phyloP scores from a whole-genome alignment of 2,797 vertebrate species.

The Botia almorhae region DNA sequence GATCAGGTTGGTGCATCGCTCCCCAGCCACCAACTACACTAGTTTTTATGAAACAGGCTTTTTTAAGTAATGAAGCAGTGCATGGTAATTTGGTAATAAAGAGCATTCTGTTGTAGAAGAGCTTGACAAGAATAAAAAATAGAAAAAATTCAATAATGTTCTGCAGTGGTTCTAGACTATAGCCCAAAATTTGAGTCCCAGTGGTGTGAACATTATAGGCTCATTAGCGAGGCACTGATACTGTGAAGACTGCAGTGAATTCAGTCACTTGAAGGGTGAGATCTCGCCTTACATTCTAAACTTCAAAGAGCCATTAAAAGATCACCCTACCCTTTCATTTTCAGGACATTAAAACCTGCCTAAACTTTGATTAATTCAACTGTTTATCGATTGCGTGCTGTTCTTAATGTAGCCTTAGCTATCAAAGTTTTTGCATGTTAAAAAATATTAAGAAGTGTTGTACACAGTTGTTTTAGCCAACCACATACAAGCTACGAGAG shows the following conservation, averaged over 20 bases:
- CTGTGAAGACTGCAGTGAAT: constrained; percentile 7
- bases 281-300: background rate
- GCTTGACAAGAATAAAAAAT: background rate
- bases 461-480: no score
- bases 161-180: background rate
- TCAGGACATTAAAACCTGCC: background rate
- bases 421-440: no score
- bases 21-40: background rate
- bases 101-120: background rate
- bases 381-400: no score
- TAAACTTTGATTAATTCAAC: background rate
- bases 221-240: background rate
- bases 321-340: constrained; percentile 15
- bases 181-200: background rate
- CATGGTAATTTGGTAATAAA: background rate
- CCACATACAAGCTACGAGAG: no score
- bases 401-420: no score
- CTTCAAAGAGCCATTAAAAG: constrained; percentile 5
- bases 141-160: background rate
- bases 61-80: background rate
- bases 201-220: background rate
- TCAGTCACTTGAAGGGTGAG: constrained; percentile 17
- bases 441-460: no score
- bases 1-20: background rate
- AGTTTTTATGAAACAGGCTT: background rate